These are phyloP conservation scores for Boloria euphrosyne DNA, from an alignment of 2,888 invertebrate genomes.

Conservation along the genomic window DNA sequence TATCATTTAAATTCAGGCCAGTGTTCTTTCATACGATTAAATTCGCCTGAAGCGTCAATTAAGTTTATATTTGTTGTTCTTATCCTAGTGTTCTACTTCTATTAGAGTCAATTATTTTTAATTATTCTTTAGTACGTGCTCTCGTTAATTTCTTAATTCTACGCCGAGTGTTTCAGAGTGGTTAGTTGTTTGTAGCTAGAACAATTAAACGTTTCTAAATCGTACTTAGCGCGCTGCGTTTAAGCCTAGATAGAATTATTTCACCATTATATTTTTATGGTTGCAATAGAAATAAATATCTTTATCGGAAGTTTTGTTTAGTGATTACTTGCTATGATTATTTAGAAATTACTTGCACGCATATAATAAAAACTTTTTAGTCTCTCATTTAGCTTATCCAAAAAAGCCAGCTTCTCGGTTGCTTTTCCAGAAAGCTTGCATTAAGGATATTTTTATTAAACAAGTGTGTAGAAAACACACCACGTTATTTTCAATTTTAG, in stretches of 20 bases:
- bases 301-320: not conserved
- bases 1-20: constrained; percentile 21
- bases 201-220: constrained; percentile 32
- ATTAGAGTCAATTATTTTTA: constrained; percentile 63
- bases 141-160: constrained; percentile 40
- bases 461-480: not conserved
- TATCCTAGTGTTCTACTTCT: constrained; percentile 48
- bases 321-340: too few relatives aligned
- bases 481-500: too few relatives aligned
- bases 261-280: not conserved
- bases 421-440: not conserved
- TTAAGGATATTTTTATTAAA: not conserved
- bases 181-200: constrained; percentile 32
- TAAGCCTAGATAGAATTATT: constrained; percentile 3
- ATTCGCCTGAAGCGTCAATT: constrained; percentile 22
- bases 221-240: constrained; percentile 22
- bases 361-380: constrained; percentile 21
- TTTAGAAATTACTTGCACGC: constrained; percentile 20
- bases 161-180: constrained; percentile 36
- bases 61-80: constrained; percentile 30
- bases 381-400: constrained; percentile 15
- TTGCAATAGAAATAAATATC: constrained; percentile 5
- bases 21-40: constrained; percentile 20
- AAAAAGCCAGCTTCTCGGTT: too few relatives aligned
- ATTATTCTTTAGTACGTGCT: constrained; percentile 62